Conservation (phyloP, 2,113 vertebrate species). For the Mesembrinibis cayennensis region DNA sequence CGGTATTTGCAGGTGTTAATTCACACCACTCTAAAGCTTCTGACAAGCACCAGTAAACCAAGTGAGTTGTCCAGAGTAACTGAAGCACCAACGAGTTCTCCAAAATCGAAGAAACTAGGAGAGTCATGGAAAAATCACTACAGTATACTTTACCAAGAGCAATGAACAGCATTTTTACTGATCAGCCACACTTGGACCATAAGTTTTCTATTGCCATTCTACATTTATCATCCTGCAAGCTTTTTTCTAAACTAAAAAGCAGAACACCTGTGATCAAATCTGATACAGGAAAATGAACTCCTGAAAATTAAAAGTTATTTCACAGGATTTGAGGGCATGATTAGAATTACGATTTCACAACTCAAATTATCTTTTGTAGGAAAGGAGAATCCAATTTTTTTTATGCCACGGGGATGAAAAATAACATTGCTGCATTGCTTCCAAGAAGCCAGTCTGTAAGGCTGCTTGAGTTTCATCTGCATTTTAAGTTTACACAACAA, state of each 20-base stretch:
- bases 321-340: not conserved
- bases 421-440: not conserved
- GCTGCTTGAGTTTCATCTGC: not conserved
- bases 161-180: not conserved
- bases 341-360: not conserved
- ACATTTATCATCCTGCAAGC: not conserved
- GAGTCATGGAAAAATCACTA: not conserved
- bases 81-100: not conserved
- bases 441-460: too few species aligned
- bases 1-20: not conserved
- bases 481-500: not conserved
- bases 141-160: not conserved
- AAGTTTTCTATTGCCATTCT: not conserved
- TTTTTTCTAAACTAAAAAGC: not conserved
- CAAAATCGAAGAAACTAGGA: not conserved
- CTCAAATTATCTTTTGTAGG: not conserved
- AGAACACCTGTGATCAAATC: not conserved
- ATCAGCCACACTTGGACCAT: rapidly evolving
- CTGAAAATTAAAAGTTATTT: not conserved
- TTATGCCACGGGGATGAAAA: not conserved
- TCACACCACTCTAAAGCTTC: not conserved
- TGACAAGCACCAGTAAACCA: not conserved
- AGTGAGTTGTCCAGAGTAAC: not conserved
- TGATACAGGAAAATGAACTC: not conserved
- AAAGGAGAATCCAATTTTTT: not conserved